Percentiles rank a stretch among this genome's conserved stretches.
Conservation (phyloP, 2,888 invertebrate species). For the Scelioninae gen. 1 region DNA sequence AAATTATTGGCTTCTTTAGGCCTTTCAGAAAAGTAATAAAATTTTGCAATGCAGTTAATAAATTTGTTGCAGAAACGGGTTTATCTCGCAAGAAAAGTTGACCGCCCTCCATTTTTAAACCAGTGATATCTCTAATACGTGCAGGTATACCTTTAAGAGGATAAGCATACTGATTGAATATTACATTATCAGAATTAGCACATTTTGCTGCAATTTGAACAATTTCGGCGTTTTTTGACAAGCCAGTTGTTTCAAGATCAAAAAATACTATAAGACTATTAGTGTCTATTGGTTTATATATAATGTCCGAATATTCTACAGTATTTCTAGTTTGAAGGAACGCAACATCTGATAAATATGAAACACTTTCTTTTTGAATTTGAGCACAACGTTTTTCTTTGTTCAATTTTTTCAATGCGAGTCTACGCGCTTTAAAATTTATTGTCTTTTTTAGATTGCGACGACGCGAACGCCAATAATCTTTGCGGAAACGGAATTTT, state of each 20-base stretch:
- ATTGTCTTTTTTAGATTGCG: not conserved
- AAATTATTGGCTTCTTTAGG: slow-evolving; percentile 24
- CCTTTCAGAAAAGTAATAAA: slow-evolving; percentile 35
- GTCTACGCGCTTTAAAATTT: slow-evolving; percentile 9
- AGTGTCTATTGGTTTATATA: not conserved
- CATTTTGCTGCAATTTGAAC: slow-evolving; percentile 47
- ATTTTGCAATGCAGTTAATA: not conserved
- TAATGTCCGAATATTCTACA: not conserved
- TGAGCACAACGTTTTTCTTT: not conserved
- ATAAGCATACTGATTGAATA: slow-evolving; percentile 18
- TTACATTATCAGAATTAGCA: not conserved
- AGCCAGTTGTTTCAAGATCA: slow-evolving; percentile 48
- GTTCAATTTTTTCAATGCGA: not conserved
- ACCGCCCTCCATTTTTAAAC: slow-evolving; percentile 32
- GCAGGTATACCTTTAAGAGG: slow-evolving; percentile 31
- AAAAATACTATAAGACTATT: not conserved
- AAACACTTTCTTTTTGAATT: slow-evolving; percentile 27
- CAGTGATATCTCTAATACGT: slow-evolving; percentile 24
- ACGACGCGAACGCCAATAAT: slow-evolving; percentile 8
- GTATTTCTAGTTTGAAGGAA: slow-evolving; percentile 22
- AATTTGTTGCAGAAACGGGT: slow-evolving; percentile 21
- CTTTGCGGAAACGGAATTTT: slow-evolving; percentile 6
- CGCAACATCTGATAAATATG: slow-evolving; percentile 38
- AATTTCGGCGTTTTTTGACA: slow-evolving; percentile 37
- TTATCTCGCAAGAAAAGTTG: slow-evolving; percentile 28